phyloP scores from a whole-genome alignment of 1,140 invertebrate genomes.

The Leptinotarsa undecemlineata region DNA sequence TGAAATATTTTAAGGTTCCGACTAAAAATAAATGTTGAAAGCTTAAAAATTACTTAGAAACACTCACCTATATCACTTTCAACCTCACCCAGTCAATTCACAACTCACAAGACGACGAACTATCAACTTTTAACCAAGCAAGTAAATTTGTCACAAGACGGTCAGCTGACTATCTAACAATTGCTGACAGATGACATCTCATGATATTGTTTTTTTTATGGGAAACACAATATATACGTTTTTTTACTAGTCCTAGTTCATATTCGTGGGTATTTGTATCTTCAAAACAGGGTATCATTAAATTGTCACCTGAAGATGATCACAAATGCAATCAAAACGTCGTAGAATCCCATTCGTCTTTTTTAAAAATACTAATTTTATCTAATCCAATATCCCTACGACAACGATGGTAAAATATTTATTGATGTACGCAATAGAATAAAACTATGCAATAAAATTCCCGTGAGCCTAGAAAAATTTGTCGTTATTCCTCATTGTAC shows the following conservation, averaged over 20 bases:
- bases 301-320: no score
- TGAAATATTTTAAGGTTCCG: background rate
- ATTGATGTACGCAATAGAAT: no score
- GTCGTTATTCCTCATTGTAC: no score
- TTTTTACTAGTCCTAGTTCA: no score
- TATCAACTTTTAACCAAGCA: slow-evolving; percentile 22
- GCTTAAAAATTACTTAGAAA: background rate
- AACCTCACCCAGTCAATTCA: slow-evolving; percentile 47
- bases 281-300: no score
- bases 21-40: background rate
- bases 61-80: slow-evolving; percentile 41
- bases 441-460: no score
- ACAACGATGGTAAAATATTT: background rate
- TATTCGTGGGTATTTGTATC: no score
- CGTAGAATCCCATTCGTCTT: no score
- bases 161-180: slow-evolving; percentile 45
- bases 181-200: background rate
- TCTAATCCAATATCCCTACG: background rate
- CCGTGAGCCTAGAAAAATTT: no score
- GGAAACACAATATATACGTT: background rate
- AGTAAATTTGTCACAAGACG: slow-evolving; percentile 45
- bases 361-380: no score
- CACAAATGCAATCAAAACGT: no score
- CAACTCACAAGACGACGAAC: slow-evolving; percentile 42
- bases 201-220: background rate